Evolutionary conservation across 2,797 vertebrate genomes (phyloP).

Genomic region (Aselliscus stoliczkanus): DNA sequence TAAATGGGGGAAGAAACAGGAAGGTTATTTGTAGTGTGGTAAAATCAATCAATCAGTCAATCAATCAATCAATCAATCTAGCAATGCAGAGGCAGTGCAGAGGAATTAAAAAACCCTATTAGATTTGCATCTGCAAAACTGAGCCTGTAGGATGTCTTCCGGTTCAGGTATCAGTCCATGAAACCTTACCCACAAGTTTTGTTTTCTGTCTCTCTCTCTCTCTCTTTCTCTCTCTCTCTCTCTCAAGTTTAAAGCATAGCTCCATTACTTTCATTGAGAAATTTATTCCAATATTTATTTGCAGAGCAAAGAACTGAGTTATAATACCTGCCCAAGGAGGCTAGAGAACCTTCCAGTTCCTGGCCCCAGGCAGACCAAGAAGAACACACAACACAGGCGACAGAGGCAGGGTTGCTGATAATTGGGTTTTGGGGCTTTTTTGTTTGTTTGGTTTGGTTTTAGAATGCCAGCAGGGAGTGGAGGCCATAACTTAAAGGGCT

Average conservation of each 20-base stretch:
- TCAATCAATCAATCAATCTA: neutral
- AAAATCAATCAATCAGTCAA: neutral
- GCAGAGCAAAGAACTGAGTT: neutral
- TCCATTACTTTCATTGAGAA: neutral
- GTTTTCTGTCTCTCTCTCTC: neutral
- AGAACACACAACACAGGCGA: neutral
- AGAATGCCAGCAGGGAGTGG: neutral
- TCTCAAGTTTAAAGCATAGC: neutral
- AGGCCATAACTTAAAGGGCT: neutral
- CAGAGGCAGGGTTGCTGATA: neutral
- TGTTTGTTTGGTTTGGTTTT: neutral
- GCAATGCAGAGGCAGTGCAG: neutral
- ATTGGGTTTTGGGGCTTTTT: neutral
- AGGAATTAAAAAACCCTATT: neutral
- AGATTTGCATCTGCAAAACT: neutral
- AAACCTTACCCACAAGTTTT: neutral
- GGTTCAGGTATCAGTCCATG: neutral
- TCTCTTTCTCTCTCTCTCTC: neutral
- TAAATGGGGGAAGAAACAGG: neutral
- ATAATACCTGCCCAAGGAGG: rapidly evolving
- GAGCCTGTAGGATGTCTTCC: neutral
- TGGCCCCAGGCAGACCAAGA: neutral
- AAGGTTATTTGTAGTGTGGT: neutral
- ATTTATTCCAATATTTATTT: neutral
- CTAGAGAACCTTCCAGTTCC: neutral